These are phyloP conservation scores for Metalampra italica DNA, from an alignment of 2,888 invertebrate genomes.

Conservation along the genomic window DNA sequence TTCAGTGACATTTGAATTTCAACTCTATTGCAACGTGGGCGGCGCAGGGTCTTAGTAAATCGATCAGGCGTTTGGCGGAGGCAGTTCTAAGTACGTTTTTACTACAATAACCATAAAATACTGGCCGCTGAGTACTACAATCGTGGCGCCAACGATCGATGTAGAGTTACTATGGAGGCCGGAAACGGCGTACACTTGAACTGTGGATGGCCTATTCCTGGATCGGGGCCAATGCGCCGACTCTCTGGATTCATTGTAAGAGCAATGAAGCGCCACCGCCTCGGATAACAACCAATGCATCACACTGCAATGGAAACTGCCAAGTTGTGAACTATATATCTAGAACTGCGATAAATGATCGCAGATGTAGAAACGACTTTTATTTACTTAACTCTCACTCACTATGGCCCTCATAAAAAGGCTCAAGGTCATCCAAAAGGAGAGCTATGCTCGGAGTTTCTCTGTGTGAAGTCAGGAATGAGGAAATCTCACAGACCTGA, in stretches of 20 bases:
- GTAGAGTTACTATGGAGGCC: conserved; percentile 28
- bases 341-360: too few species aligned
- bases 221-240: conserved; percentile 49
- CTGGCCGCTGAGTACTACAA: conserved; percentile 11
- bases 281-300: neutral
- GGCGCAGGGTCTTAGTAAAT: too few species aligned
- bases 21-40: too few species aligned
- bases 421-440: too few species aligned
- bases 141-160: conserved; percentile 35
- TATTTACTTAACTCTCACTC: too few species aligned
- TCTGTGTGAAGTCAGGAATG: too few species aligned
- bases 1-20: too few species aligned
- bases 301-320: neutral
- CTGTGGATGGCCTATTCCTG: conserved; percentile 59
- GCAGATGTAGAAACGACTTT: too few species aligned
- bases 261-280: neutral
- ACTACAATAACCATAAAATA: conserved; percentile 2
- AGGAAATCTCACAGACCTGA: too few species aligned
- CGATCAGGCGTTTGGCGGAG: too few species aligned
- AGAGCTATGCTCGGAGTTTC: too few species aligned
- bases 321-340: neutral
- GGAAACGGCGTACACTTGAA: conserved; percentile 66
- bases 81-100: neutral
- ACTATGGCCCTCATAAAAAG: too few species aligned
- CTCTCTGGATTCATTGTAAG: neutral